These are phyloP conservation scores for Phrynocephalus versicolor DNA, from an alignment of 2,113 vertebrate species.

Conservation along the genomic window DNA sequence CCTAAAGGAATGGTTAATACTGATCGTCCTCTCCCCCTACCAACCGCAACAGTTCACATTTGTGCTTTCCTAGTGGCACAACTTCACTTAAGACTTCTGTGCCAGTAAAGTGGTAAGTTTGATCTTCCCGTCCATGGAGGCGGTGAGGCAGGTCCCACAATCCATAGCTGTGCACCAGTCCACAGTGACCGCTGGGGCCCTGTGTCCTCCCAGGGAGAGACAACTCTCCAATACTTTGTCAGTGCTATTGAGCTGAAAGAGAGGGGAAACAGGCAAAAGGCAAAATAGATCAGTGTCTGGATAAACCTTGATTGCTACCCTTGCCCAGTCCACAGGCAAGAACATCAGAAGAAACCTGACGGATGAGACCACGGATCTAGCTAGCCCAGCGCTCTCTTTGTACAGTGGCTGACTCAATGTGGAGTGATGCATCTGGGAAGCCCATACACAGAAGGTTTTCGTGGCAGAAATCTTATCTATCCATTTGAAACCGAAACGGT, in stretches of 20 bases:
- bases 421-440: background rate
- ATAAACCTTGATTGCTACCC: background rate
- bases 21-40: background rate
- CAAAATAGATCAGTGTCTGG: background rate
- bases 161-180: slow-evolving; percentile 97
- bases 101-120: slow-evolving; percentile 95
- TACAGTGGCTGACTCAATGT: background rate
- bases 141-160: slow-evolving; percentile 94
- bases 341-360: background rate
- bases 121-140: slow-evolving; percentile 98
- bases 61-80: slow-evolving; percentile 11
- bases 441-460: background rate
- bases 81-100: slow-evolving; percentile 78
- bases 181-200: slow-evolving; percentile 93
- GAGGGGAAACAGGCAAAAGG: slow-evolving; percentile 26
- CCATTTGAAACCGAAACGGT: background rate
- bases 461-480: background rate
- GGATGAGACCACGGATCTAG: background rate
- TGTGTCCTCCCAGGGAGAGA: slow-evolving; percentile 90
- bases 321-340: background rate
- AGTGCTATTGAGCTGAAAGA: slow-evolving; percentile 82
- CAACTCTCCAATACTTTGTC: slow-evolving; percentile 86
- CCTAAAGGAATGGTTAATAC: slow-evolving; percentile 36
- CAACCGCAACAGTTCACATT: background rate
- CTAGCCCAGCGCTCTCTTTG: background rate